Conservation (phyloP, 2,888 invertebrate genomes). For the Pheosia gnoma region DNA sequence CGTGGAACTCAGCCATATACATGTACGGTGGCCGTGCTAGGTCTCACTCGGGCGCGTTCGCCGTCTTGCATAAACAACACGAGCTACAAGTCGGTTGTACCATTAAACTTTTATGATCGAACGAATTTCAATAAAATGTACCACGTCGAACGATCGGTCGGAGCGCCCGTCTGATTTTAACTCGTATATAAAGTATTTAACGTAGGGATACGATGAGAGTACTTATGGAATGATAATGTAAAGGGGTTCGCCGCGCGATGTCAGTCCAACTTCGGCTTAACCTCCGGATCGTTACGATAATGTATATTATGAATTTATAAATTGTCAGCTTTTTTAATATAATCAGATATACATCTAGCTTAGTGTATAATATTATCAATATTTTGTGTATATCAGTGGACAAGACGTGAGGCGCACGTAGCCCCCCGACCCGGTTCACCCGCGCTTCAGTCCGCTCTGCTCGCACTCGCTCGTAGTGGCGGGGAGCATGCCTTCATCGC, state of each 20-base stretch:
- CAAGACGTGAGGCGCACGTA: conserved; percentile 59
- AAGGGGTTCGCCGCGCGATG: conserved; percentile 55
- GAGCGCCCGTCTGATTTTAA: conserved; percentile 18
- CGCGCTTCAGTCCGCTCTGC: conserved; percentile 37
- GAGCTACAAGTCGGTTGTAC: neutral
- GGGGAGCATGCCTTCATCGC: conserved; percentile 21
- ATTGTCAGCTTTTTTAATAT: conserved; percentile 79
- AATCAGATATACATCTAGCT: conserved; percentile 70
- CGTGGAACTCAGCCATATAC: conserved; percentile 24
- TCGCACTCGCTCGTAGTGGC: conserved; percentile 8
- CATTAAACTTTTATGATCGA: conserved; percentile 1
- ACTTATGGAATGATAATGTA: conserved; percentile 66
- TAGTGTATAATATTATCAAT: conserved; percentile 71
- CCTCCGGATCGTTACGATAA: conserved; percentile 57
- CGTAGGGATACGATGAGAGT: conserved; percentile 60
- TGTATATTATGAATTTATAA: conserved; percentile 79
- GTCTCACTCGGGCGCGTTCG: conserved; percentile 6
- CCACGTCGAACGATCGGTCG: neutral
- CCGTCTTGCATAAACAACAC: neutral
- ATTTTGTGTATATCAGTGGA: conserved; percentile 75
- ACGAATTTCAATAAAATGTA: conserved; percentile 10
- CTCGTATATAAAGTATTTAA: conserved; percentile 48
- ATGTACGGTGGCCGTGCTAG: conserved; percentile 15
- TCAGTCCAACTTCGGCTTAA: conserved; percentile 34
- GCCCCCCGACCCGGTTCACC: conserved; percentile 48